Evolutionary conservation across 2,888 invertebrate genomes (phyloP).

Genomic region (Drosophila formosana): DNA sequence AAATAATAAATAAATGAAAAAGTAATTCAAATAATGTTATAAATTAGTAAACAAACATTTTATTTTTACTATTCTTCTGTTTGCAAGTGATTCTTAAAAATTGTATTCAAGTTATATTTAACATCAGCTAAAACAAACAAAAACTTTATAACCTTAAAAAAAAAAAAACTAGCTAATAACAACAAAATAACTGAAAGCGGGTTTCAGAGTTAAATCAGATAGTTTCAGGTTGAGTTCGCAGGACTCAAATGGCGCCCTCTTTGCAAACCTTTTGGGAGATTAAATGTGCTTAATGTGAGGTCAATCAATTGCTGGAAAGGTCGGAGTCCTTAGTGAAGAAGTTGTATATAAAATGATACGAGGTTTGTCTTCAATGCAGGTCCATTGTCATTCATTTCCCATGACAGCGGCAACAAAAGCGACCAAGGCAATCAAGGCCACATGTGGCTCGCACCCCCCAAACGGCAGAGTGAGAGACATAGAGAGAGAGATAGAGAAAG

Average conservation of each 20-base stretch:
- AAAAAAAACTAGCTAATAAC: no score
- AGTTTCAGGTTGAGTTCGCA: background rate
- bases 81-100: no score
- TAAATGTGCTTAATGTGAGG: background rate
- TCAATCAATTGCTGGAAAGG: constrained; percentile 17
- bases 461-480: background rate
- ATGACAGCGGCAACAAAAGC: constrained; percentile 12
- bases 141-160: no score
- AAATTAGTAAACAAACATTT: no score
- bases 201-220: background rate
- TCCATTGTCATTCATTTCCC: constrained; percentile 40
- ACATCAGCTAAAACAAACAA: no score
- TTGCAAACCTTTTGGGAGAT: background rate
- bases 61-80: no score
- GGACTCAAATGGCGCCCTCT: background rate
- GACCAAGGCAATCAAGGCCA: constrained; percentile 28
- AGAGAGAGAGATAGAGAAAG: background rate
- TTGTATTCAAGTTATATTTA: no score
- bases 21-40: no score
- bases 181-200: background rate
- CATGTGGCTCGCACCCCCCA: constrained; percentile 38
- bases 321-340: background rate
- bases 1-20: no score
- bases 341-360: constrained; percentile 15
- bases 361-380: constrained; percentile 26